phyloP scores from a whole-genome alignment of 2,113 vertebrate species.

The Thomomys bottae region DNA sequence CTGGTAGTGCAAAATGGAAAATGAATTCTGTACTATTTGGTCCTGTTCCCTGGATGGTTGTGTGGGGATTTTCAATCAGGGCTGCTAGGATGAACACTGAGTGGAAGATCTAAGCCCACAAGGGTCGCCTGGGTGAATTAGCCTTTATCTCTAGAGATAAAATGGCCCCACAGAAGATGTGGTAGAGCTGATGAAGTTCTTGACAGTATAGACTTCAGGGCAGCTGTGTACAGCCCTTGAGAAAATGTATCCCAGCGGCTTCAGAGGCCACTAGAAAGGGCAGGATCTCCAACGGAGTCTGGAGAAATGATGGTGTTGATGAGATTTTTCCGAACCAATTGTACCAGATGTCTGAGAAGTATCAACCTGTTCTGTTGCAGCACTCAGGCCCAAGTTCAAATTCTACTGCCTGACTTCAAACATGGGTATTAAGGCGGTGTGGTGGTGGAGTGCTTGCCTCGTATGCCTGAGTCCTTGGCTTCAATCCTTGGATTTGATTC shows the following conservation, averaged over 20 bases:
- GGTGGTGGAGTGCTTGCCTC: no score
- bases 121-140: neutral
- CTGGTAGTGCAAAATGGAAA: no score
- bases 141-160: neutral
- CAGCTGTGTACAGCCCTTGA: neutral
- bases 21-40: neutral
- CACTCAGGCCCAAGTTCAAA: neutral
- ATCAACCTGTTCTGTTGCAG: no score
- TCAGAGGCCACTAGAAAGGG: neutral
- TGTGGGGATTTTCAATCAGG: neutral
- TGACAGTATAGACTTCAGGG: neutral
- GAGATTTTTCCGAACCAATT: neutral
- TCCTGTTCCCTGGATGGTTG: neutral
- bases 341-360: neutral
- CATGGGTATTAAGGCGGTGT: no score
- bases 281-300: neutral
- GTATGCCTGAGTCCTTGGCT: no score
- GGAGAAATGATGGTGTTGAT: neutral
- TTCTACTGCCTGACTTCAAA: neutral
- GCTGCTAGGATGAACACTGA: neutral
- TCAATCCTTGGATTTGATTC: no score
- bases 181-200: neutral
- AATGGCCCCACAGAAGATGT: neutral
- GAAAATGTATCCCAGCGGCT: neutral
- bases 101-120: neutral